Percentiles rank a stretch among this genome's conserved stretches.
These are phyloP conservation scores for Sander lucioperca DNA, from an alignment of 2,113 vertebrate species.

Conservation along the genomic window DNA sequence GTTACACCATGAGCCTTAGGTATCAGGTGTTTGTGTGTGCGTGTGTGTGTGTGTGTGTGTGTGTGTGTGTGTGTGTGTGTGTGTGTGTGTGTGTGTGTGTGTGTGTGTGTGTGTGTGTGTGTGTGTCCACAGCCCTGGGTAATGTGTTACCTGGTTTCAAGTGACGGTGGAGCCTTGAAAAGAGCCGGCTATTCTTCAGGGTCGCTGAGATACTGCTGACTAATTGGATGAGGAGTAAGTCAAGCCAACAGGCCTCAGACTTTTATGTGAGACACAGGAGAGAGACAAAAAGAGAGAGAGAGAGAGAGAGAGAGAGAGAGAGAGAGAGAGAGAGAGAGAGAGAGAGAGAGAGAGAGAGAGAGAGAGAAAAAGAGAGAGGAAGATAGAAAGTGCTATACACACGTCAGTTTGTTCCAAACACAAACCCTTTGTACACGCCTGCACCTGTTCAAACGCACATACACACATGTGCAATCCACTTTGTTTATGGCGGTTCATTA, in stretches of 20 bases:
- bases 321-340: slow-evolving; percentile 25
- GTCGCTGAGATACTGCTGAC: slow-evolving; percentile 88
- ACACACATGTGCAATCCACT: slow-evolving; percentile 48
- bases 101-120: neutral
- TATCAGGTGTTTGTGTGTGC: slow-evolving; percentile 56
- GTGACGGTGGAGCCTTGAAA: slow-evolving; percentile 85
- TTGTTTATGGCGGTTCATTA: slow-evolving; percentile 84
- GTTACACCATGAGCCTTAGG: slow-evolving; percentile 77
- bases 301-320: slow-evolving; percentile 28
- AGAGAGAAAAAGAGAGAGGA: slow-evolving; percentile 22
- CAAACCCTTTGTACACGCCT: slow-evolving; percentile 56
- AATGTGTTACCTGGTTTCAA: slow-evolving; percentile 90
- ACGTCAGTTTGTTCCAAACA: slow-evolving; percentile 64
- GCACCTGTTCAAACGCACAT: slow-evolving; percentile 60
- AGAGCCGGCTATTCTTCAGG: slow-evolving; percentile 85
- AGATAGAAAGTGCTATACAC: slow-evolving; percentile 62
- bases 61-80: slow-evolving; percentile 12
- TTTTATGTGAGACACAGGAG: slow-evolving; percentile 89
- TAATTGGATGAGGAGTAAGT: slow-evolving; percentile 98
- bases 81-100: slow-evolving; percentile 37
- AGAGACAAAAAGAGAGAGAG: slow-evolving; percentile 22
- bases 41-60: neutral
- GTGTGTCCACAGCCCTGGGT: slow-evolving; percentile 42
- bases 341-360: slow-evolving; percentile 22
- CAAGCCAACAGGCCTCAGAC: slow-evolving; percentile 89